Percentiles rank a stretch among this genome's conserved stretches.
phyloP scores from a whole-genome alignment of 2,888 invertebrate genomes.

The Spilarctia lutea region DNA sequence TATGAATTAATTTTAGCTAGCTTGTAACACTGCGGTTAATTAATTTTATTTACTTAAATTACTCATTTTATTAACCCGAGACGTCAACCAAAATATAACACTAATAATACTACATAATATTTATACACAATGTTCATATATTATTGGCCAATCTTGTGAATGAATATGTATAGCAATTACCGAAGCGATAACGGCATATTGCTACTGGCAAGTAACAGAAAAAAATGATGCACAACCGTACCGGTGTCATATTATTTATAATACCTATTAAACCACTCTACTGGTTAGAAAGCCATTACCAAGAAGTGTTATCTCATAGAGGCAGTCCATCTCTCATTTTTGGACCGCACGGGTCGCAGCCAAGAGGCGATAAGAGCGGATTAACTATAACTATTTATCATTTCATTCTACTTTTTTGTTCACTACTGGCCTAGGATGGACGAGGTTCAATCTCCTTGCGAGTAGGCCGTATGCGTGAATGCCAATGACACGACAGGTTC shows the following conservation, averaged over 20 bases:
- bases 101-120: neutral
- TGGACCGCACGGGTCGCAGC: constrained; percentile 82
- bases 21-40: neutral
- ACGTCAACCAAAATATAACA: neutral
- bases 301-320: constrained; percentile 78
- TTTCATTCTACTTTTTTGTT: constrained; percentile 78
- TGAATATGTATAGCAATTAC: constrained; percentile 20
- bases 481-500: constrained; percentile 57
- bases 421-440: constrained; percentile 77
- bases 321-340: constrained; percentile 83
- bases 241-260: constrained; percentile 48
- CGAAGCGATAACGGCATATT: constrained; percentile 25
- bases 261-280: constrained; percentile 60
- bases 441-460: constrained; percentile 67
- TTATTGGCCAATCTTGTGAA: constrained; percentile 11
- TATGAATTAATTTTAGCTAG: neutral
- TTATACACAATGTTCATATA: constrained; percentile 3
- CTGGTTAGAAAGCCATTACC: constrained; percentile 74
- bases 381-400: constrained; percentile 85
- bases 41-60: neutral
- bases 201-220: constrained; percentile 20
- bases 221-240: constrained; percentile 36
- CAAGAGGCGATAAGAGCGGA: constrained; percentile 80
- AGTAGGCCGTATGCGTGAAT: constrained; percentile 48
- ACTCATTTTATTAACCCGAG: constrained; percentile 4